A percentile compares a stretch with the other conserved stretches of the same genome.
These are phyloP conservation scores for Trachelus iudaicus DNA, from an alignment of 2,888 invertebrate genomes.

Conservation along the genomic window DNA sequence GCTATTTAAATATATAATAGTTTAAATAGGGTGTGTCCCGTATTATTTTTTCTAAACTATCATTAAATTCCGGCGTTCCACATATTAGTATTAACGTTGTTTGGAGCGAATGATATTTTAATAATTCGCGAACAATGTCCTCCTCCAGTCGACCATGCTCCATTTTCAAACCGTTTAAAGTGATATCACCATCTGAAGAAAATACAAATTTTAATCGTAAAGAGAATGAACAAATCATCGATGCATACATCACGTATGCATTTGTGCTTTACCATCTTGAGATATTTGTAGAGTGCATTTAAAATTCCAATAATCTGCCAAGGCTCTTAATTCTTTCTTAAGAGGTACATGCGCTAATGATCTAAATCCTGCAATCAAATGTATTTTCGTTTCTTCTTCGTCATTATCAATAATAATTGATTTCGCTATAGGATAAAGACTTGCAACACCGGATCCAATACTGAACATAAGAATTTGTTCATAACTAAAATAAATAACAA, in stretches of 20 bases:
- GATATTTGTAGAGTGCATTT: constrained; percentile 53
- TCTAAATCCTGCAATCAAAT: constrained; percentile 50
- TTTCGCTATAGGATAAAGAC: constrained; percentile 53
- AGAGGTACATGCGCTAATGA: constrained; percentile 48
- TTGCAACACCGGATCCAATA: constrained; percentile 59
- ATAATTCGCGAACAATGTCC: constrained; percentile 28
- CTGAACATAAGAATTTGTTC: constrained; percentile 52
- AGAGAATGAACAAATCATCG: neutral
- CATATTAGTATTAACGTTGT: constrained; percentile 56
- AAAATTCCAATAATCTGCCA: constrained; percentile 60
- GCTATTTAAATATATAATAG: constrained; percentile 44
- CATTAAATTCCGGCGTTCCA: constrained; percentile 52
- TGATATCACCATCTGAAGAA: constrained; percentile 36
- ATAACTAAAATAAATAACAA: constrained; percentile 37
- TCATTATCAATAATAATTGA: constrained; percentile 48
- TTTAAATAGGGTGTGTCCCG: constrained; percentile 33
- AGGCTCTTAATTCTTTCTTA: constrained; percentile 45
- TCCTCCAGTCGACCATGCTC: constrained; percentile 39
- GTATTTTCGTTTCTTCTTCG: constrained; percentile 55
- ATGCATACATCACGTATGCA: neutral
- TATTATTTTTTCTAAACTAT: constrained; percentile 34
- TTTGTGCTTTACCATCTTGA: constrained; percentile 31
- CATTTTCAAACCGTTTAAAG: constrained; percentile 46
- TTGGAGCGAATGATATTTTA: constrained; percentile 28
- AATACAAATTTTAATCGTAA: neutral